Evolutionary conservation across 2,113 vertebrate genomes (phyloP).

Genomic region (Cololabis saira): DNA sequence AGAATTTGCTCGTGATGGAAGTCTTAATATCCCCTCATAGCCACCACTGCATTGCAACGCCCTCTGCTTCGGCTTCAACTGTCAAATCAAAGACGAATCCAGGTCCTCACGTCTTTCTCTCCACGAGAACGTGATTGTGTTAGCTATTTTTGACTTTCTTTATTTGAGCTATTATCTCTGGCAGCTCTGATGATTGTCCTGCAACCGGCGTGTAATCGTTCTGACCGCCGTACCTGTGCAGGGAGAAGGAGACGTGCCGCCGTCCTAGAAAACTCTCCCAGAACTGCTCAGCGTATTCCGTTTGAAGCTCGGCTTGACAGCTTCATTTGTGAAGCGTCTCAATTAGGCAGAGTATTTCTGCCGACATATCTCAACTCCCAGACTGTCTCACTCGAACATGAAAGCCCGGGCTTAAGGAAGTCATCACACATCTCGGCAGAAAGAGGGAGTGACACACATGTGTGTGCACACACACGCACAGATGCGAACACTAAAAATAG

Average conservation of each 20-base stretch:
- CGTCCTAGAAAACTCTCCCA: constrained; percentile 73
- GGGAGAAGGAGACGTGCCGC: constrained; percentile 28
- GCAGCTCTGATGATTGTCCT: constrained; percentile 52
- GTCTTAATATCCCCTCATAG: no score
- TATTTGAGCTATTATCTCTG: constrained; percentile 31
- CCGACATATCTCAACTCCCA: constrained; percentile 73
- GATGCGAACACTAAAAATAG: constrained; percentile 79
- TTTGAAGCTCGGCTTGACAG: constrained; percentile 73
- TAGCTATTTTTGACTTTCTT: constrained; percentile 42
- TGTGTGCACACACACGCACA: constrained; percentile 32
- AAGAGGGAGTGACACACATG: constrained; percentile 46
- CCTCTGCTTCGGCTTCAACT: no score
- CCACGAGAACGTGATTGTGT: constrained; percentile 24
- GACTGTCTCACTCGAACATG: constrained; percentile 76
- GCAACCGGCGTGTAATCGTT: constrained; percentile 59
- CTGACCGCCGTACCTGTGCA: constrained; percentile 42
- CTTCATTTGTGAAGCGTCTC: constrained; percentile 80
- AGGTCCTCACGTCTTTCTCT: not conserved
- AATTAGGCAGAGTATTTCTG: constrained; percentile 80
- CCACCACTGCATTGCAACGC: no score
- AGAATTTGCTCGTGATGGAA: no score
- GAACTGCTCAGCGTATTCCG: constrained; percentile 66
- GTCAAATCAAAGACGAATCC: no score
- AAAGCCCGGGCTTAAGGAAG: constrained; percentile 81
- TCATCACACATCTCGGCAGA: constrained; percentile 77